Evolutionary conservation across 2,113 vertebrate species (phyloP).

Genomic region (Spea bombifrons): DNA sequence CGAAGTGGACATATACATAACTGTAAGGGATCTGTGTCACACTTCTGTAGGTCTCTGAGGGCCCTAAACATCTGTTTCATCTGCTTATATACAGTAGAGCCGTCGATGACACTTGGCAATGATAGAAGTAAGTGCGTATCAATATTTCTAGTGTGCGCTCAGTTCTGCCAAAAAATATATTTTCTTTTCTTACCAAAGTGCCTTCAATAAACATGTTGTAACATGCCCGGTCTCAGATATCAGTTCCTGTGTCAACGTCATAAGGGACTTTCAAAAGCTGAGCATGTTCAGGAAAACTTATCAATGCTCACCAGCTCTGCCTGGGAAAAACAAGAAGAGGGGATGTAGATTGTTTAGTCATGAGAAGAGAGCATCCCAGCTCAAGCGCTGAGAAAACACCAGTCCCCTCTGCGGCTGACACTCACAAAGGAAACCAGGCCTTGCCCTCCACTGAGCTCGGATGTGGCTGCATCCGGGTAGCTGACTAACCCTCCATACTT

Average conservation of each 20-base stretch:
- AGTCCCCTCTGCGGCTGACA: slow-evolving; percentile 5
- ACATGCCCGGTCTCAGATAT: neutral
- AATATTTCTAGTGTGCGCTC: too few species aligned
- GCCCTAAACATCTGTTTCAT: too few species aligned
- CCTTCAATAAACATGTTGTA: neutral
- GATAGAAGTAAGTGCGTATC: too few species aligned
- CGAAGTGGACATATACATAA: too few species aligned
- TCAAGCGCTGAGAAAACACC: slow-evolving; percentile 31
- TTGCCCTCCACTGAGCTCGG: slow-evolving; percentile 37
- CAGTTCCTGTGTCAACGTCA: slow-evolving; percentile 33
- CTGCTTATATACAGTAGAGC: too few species aligned
- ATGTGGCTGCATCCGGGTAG: slow-evolving; percentile 44
- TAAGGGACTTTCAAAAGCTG: slow-evolving; percentile 49
- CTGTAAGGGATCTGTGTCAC: too few species aligned
- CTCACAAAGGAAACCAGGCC: slow-evolving; percentile 26
- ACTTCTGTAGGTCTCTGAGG: too few species aligned
- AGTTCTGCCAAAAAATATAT: too few species aligned
- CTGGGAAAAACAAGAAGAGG: slow-evolving; percentile 37
- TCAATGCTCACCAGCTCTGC: slow-evolving; percentile 19
- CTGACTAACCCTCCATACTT: slow-evolving; percentile 5
- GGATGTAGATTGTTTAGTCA: slow-evolving; percentile 23
- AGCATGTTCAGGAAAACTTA: slow-evolving; percentile 56
- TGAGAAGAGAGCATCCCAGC: slow-evolving; percentile 12
- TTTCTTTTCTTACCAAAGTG: neutral
- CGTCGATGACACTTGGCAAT: too few species aligned